Conservation (phyloP, 1,140 invertebrate species). For the Danaus melanippus region DNA sequence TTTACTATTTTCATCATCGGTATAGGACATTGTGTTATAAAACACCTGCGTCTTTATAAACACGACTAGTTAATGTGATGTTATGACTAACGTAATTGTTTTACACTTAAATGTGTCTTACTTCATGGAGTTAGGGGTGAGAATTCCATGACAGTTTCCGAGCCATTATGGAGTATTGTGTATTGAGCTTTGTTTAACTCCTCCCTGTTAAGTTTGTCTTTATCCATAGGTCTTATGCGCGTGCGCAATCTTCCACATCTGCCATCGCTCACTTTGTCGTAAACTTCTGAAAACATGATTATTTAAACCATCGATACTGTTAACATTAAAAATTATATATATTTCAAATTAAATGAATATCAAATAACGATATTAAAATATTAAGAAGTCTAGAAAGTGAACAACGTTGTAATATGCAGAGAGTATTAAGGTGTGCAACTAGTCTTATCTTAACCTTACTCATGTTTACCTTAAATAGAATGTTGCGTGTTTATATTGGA, state of each 20-base stretch:
- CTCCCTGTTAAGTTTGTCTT: slow-evolving; percentile 45
- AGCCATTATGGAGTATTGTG: slow-evolving; percentile 38
- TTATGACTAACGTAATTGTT: not conserved
- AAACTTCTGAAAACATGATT: slow-evolving; percentile 40
- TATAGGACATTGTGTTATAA: no score
- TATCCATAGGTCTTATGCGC: slow-evolving; percentile 49
- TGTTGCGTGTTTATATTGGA: no score
- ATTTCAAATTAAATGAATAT: no score
- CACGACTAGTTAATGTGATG: slow-evolving; percentile 13
- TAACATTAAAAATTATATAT: not conserved
- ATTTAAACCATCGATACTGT: not conserved
- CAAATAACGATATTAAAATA: not conserved
- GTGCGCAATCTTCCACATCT: slow-evolving; percentile 54
- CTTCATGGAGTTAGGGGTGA: slow-evolving; percentile 20
- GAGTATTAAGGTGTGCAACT: slow-evolving; percentile 6
- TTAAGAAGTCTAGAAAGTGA: slow-evolving; percentile 6
- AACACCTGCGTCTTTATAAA: slow-evolving; percentile 9
- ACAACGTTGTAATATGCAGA: slow-evolving; percentile 1
- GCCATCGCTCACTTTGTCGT: slow-evolving; percentile 53
- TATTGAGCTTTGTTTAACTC: slow-evolving; percentile 56
- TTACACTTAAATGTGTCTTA: slow-evolving; percentile 6
- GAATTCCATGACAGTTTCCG: slow-evolving; percentile 47
- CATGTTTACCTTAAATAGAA: not conserved
- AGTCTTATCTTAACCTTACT: slow-evolving; percentile 14
- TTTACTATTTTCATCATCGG: slow-evolving; percentile 1